phyloP scores from a whole-genome alignment of 2,888 invertebrate genomes.

The Tenthredo amoena region DNA sequence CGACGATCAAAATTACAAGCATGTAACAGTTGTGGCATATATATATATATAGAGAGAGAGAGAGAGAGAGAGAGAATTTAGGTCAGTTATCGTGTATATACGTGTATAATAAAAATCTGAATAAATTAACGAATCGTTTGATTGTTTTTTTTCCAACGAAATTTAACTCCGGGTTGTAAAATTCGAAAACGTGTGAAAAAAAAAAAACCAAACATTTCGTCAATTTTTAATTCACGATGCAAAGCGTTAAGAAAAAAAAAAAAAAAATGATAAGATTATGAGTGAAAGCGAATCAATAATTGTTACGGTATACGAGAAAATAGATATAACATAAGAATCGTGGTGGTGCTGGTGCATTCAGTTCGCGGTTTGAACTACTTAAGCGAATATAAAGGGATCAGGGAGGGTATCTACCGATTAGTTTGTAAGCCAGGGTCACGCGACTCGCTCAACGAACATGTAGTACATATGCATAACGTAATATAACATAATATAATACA shows the following conservation, averaged over 20 bases:
- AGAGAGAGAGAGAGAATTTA: neutral
- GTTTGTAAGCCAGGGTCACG: slow-evolving; percentile 47
- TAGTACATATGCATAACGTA: neutral
- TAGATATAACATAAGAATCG: neutral
- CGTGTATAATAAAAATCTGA: too few relatives aligned
- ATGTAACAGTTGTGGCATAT: neutral
- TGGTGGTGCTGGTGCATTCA: neutral
- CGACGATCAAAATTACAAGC: slow-evolving; percentile 37
- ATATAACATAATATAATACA: neutral
- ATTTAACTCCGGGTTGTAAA: too few relatives aligned
- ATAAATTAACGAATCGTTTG: too few relatives aligned
- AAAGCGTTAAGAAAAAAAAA: too few relatives aligned
- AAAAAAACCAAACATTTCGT: too few relatives aligned
- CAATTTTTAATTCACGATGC: too few relatives aligned
- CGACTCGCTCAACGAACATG: neutral
- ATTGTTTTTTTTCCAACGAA: too few relatives aligned
- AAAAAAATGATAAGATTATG: too few relatives aligned
- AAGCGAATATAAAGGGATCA: slow-evolving; percentile 17
- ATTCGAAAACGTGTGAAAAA: too few relatives aligned
- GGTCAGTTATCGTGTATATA: neutral
- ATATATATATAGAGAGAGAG: too few relatives aligned
- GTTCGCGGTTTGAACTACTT: slow-evolving; percentile 7
- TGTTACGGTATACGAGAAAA: too few relatives aligned
- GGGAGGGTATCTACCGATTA: slow-evolving; percentile 28
- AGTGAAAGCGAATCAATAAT: too few relatives aligned